These are phyloP conservation scores for Auanema sp. DNA, from an alignment of 2,888 invertebrate species.

Conservation along the genomic window DNA sequence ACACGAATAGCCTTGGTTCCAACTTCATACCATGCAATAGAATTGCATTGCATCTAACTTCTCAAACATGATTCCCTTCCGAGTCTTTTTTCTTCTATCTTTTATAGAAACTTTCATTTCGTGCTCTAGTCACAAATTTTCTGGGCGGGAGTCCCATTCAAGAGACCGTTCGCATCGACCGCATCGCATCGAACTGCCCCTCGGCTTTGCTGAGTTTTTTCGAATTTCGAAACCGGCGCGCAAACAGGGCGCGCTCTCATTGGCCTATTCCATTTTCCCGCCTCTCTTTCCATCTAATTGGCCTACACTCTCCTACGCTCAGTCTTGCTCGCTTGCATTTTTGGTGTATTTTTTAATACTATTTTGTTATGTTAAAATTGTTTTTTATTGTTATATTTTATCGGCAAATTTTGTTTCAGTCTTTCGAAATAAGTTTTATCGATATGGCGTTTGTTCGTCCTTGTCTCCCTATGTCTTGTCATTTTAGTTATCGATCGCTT, in stretches of 20 bases:
- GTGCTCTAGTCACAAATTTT: background rate
- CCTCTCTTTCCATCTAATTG: background rate
- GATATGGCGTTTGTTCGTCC: too few relatives aligned
- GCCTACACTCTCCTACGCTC: slow-evolving; percentile 3
- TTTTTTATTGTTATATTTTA: too few relatives aligned
- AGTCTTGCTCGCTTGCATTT: background rate
- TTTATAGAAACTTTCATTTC: background rate
- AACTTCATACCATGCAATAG: too few relatives aligned
- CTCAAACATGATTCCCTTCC: slow-evolving; percentile 1
- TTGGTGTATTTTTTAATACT: background rate
- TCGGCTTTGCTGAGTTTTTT: slow-evolving; percentile 3
- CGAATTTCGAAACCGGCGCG: slow-evolving; percentile 2
- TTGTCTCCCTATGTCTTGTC: too few relatives aligned
- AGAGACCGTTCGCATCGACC: background rate
- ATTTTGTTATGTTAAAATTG: too few relatives aligned
- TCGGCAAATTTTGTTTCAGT: too few relatives aligned
- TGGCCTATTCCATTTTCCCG: slow-evolving; percentile 2
- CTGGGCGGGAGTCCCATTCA: background rate
- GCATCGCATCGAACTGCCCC: background rate
- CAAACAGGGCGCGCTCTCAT: background rate
- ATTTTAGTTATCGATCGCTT: too few relatives aligned
- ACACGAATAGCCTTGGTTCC: too few relatives aligned
- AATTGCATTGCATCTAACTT: background rate
- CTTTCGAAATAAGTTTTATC: too few relatives aligned
- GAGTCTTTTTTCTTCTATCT: slow-evolving; percentile 1